These are phyloP conservation scores for Lates japonicus DNA, from an alignment of 2,797 vertebrate species.

Conservation along the genomic window DNA sequence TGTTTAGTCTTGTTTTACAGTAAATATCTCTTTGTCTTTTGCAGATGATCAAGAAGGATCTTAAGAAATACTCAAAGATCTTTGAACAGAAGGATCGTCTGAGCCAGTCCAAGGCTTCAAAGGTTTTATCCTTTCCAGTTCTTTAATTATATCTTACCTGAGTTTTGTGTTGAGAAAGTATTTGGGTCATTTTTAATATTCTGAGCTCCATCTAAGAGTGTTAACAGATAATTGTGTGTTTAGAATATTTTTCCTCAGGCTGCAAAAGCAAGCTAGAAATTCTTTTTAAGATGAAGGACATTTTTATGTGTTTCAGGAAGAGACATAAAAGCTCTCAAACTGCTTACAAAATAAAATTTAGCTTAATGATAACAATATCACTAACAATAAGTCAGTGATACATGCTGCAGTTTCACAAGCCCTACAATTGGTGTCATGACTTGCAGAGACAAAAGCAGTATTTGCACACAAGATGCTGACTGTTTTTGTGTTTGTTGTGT, in stretches of 20 bases:
- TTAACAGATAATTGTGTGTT: neutral
- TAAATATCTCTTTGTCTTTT: conserved; percentile 45
- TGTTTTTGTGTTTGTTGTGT: neutral
- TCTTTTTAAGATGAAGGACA: neutral
- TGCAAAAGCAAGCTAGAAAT: neutral
- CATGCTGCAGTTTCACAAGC: neutral
- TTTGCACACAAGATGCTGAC: neutral
- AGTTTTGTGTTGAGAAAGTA: neutral
- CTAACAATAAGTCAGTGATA: neutral
- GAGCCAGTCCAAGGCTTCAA: conserved; percentile 99
- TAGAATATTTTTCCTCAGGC: neutral
- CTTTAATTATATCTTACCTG: neutral
- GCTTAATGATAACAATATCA: neutral
- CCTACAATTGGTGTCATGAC: neutral
- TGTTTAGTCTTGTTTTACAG: neutral
- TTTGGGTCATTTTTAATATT: neutral
- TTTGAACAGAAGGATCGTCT: conserved; percentile 99
- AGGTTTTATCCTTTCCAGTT: conserved; percentile 84
- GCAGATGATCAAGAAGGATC: conserved; percentile 97
- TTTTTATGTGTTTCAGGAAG: neutral
- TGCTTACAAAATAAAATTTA: neutral
- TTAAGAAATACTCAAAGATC: conserved; percentile 99
- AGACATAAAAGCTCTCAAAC: neutral
- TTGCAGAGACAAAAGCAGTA: too few relatives aligned
- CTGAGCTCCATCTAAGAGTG: neutral